phyloP scores from a whole-genome alignment of 2,888 invertebrate genomes.

The Ametastegia equiseti region DNA sequence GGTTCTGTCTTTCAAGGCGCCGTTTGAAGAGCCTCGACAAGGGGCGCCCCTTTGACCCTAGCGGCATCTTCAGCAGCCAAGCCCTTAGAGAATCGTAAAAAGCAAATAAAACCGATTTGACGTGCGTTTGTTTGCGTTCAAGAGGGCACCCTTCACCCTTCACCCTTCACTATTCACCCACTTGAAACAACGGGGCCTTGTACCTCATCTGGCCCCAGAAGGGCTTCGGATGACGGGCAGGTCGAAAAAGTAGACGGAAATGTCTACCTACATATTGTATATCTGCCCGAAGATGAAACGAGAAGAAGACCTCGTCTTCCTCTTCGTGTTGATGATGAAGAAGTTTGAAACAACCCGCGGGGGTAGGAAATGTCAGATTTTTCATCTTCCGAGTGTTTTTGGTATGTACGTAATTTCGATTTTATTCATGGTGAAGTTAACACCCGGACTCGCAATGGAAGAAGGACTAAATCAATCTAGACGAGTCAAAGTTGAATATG shows the following conservation, averaged over 20 bases:
- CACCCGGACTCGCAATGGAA: too few species aligned
- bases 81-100: slow-evolving; percentile 55
- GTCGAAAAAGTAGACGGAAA: too few species aligned
- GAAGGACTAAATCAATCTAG: too few species aligned
- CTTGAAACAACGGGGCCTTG: slow-evolving; percentile 46
- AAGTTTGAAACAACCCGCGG: background rate
- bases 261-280: background rate
- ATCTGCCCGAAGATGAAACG: background rate
- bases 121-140: slow-evolving; percentile 54
- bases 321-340: slow-evolving; percentile 32
- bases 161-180: background rate
- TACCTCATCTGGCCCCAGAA: slow-evolving; percentile 38
- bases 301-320: slow-evolving; percentile 33
- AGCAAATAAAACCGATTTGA: slow-evolving; percentile 58
- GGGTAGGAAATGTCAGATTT: background rate
- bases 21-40: slow-evolving; percentile 24
- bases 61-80: slow-evolving; percentile 35
- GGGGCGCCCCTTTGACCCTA: slow-evolving; percentile 21
- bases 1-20: slow-evolving; percentile 38
- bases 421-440: too few species aligned
- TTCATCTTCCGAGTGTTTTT: background rate
- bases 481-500: too few species aligned
- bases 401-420: background rate
- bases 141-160: slow-evolving; percentile 45
- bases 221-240: slow-evolving; percentile 24